phyloP scores from a whole-genome alignment of 1,140 invertebrate genomes.

The Sitobion miscanthi region DNA sequence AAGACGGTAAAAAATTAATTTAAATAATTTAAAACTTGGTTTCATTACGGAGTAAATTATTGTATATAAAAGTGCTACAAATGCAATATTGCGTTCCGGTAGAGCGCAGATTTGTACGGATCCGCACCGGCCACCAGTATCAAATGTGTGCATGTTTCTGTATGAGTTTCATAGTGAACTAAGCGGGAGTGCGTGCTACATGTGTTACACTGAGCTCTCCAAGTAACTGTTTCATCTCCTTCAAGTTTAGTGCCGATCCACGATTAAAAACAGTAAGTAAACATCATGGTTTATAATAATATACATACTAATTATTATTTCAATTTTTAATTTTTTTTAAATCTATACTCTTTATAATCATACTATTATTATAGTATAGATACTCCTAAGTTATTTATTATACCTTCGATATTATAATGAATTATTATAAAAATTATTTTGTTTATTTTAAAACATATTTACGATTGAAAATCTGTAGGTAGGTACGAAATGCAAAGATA shows the following conservation, averaged over 20 bases:
- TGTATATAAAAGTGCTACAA: background rate
- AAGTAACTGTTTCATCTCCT: conserved; percentile 13
- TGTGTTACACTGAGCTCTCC: conserved; percentile 17
- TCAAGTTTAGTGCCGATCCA: background rate
- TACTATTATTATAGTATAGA: no score
- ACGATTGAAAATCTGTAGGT: background rate
- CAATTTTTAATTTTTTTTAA: background rate
- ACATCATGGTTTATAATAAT: background rate
- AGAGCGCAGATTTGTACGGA: conserved; percentile 46
- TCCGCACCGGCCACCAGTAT: background rate
- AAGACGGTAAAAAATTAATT: background rate
- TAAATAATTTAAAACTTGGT: background rate
- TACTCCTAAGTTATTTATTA: no score
- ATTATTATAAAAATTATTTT: no score
- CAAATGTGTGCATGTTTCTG: conserved; percentile 16
- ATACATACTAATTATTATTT: background rate
- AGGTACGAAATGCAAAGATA: background rate
- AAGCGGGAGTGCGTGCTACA: conserved; percentile 28
- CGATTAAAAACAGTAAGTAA: conserved; percentile 7
- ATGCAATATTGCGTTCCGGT: conserved; percentile 27
- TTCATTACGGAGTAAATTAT: background rate
- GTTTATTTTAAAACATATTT: background rate
- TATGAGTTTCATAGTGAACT: conserved; percentile 21
- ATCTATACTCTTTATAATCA: no score
- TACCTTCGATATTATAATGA: no score